These are phyloP conservation scores for Galeruca laticollis DNA, from an alignment of 2,888 invertebrate genomes.

Conservation along the genomic window DNA sequence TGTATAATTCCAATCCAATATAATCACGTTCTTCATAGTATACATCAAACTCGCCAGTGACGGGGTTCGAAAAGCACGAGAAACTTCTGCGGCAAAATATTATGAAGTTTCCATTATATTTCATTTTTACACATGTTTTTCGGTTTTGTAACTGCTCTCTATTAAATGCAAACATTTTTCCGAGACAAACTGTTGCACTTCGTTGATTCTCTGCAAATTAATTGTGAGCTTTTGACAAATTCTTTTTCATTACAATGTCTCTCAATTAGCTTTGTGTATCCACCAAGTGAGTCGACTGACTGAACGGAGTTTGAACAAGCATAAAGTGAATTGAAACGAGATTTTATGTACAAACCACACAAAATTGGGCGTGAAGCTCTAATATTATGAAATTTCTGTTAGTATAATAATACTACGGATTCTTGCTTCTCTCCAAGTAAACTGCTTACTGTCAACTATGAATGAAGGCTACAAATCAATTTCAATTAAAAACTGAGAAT, in stretches of 20 bases:
- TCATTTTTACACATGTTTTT: too few species aligned
- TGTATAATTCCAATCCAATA: too few species aligned
- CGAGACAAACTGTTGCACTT: slow-evolving; percentile 5
- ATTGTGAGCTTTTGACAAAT: background rate
- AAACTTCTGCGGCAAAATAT: too few species aligned
- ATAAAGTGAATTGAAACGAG: background rate
- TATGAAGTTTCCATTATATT: background rate
- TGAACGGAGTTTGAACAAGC: background rate
- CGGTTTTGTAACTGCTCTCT: background rate
- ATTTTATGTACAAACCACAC: background rate
- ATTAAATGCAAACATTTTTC: slow-evolving; percentile 6
- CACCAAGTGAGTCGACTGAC: background rate
- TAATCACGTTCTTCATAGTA: too few species aligned
- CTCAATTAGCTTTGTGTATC: slow-evolving; percentile 8
- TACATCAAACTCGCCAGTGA: too few species aligned
- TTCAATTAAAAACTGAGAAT: too few species aligned
- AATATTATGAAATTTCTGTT: background rate
- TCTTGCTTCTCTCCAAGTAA: too few species aligned
- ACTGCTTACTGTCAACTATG: too few species aligned
- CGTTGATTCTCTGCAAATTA: slow-evolving; percentile 1
- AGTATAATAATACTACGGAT: too few species aligned
- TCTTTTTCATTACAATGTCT: slow-evolving; percentile 7
- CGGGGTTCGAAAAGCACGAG: too few species aligned
- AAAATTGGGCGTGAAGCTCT: background rate
- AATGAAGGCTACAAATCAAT: too few species aligned